phyloP scores from a whole-genome alignment of 2,113 vertebrate genomes.

The Eptesicus fuscus region DNA sequence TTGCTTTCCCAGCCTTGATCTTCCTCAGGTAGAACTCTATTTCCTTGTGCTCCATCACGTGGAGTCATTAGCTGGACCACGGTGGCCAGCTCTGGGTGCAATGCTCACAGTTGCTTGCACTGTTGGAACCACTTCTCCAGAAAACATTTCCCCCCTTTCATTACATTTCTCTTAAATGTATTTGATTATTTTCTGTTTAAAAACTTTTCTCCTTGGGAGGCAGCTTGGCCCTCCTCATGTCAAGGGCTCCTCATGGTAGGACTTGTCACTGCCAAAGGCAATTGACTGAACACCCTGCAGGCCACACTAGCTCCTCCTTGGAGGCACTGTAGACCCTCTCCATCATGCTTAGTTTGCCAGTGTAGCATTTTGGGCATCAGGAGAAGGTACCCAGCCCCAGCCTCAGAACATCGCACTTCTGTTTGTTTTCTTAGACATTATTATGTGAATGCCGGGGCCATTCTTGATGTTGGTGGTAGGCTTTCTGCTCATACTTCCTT shows the following conservation, averaged over 20 bases:
- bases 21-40: slow-evolving; percentile 93
- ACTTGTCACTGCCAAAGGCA: slow-evolving; percentile 89
- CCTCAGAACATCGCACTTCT: slow-evolving; percentile 85
- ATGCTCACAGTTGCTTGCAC: slow-evolving; percentile 86
- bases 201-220: slow-evolving; percentile 88
- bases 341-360: slow-evolving; percentile 86
- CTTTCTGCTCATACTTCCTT: slow-evolving; percentile 82
- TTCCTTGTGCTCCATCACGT: slow-evolving; percentile 88
- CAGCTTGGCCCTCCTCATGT: slow-evolving; percentile 90
- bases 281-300: slow-evolving; percentile 87
- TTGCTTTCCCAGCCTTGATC: slow-evolving; percentile 56
- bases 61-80: slow-evolving; percentile 85
- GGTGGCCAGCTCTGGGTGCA: slow-evolving; percentile 86
- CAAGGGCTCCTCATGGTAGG: slow-evolving; percentile 84
- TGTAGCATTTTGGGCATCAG: slow-evolving; percentile 86
- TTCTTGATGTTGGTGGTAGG: slow-evolving; percentile 88
- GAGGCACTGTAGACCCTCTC: slow-evolving; percentile 89
- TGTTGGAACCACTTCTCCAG: slow-evolving; percentile 89
- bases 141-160: slow-evolving; percentile 85
- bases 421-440: slow-evolving; percentile 87
- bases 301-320: slow-evolving; percentile 89
- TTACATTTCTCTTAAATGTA: slow-evolving; percentile 89
- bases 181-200: slow-evolving; percentile 91
- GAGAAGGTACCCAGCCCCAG: slow-evolving; percentile 87
- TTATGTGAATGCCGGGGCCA: slow-evolving; percentile 84